Evolutionary conservation across 2,888 invertebrate species (phyloP).

Genomic region (Ornithoptera priamus): DNA sequence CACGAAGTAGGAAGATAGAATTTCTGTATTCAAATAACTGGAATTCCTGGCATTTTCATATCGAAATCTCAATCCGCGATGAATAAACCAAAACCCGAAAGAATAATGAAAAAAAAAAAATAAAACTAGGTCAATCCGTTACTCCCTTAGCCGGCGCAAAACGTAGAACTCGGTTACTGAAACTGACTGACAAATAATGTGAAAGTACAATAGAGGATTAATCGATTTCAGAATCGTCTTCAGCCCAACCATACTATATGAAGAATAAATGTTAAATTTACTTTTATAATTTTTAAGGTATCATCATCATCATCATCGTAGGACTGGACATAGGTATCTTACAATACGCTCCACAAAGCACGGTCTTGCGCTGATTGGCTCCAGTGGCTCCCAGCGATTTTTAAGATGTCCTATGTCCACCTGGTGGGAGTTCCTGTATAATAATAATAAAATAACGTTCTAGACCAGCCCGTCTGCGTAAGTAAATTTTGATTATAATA

Average conservation of each 20-base stretch:
- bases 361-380: no score
- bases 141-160: constrained; percentile 21
- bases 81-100: constrained; percentile 17
- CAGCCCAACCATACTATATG: constrained; percentile 1
- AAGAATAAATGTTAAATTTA: neutral
- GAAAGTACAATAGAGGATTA: constrained; percentile 25
- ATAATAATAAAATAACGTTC: no score
- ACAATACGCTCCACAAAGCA: no score
- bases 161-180: constrained; percentile 27
- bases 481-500: no score
- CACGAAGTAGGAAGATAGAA: neutral
- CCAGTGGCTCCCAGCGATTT: no score
- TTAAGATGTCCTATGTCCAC: no score
- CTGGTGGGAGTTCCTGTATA: no score
- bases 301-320: no score
- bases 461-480: no score
- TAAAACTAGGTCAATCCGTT: constrained; percentile 24
- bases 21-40: neutral
- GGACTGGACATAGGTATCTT: no score
- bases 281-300: neutral
- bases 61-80: constrained; percentile 13
- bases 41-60: constrained; percentile 12
- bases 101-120: constrained; percentile 14
- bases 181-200: constrained; percentile 28
- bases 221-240: constrained; percentile 22